Evolutionary conservation across 2,113 vertebrate species (phyloP), one percentile per base, ranked within the genome.

Genomic region (Tyrannus savana): DNA sequence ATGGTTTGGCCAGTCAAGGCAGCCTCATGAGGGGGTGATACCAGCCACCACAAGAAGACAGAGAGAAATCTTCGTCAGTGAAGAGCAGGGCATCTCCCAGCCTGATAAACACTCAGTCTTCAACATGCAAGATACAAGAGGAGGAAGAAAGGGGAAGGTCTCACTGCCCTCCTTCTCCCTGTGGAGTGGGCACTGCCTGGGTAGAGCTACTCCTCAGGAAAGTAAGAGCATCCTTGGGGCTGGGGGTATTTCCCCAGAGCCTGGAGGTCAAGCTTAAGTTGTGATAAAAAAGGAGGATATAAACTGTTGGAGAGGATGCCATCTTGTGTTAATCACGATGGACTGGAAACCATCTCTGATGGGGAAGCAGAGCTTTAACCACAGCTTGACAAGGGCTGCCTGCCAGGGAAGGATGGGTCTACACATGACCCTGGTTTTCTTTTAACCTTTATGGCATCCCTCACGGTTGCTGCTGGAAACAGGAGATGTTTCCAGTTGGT

Each of bases 91-190:
- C 46, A 37, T 10, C n/a, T 31, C 59, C 62, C 73, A 76, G 66
- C 18, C 39, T 10, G 4, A 42, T 8, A n/a, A 35, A 46, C 52
- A 6, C 9, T 76, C 35, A 44, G 41, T 7, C 60, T 12, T 17
- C 33, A 89, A 42, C 27, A 25, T 52, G 28, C 41, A 64, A 83
- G 17, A 13, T 62, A 50, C 41, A 55, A 55, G 21, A 83, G 22
- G 14, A 75, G n/a, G 39, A 90, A 49, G 39, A 59, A 60, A 50
- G 5, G 2, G 33, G 19, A 85, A 89, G 22, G 64, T 67, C 41
- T 76, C 28, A 7, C 25, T 52, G 22, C 5, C 41, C 8, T 72
- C 46, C 19, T 50, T 1, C 0, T 53, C 52, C 27, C 0, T 1
- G 39, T 37, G 21, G 39, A 68, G 27, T 0, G 0, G 49, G 49